Percentiles rank a stretch among this genome's conserved stretches.
phyloP scores from a whole-genome alignment of 1,140 invertebrate species.

The Bilobella aurantiaca region DNA sequence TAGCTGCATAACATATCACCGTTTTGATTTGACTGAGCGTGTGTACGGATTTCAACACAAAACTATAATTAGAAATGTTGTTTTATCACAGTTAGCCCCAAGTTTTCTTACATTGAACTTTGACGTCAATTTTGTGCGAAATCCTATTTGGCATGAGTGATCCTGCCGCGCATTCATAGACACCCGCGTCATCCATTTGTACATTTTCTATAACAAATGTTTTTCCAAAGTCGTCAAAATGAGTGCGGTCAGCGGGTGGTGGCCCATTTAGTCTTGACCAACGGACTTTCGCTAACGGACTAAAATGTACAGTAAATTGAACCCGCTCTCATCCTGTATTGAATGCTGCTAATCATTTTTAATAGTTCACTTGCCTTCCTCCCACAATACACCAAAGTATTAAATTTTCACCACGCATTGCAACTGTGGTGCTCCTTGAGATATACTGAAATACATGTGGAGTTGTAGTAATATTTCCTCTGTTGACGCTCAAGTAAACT shows the following conservation, averaged over 20 bases:
- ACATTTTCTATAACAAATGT: constrained; percentile 78
- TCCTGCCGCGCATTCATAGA: constrained; percentile 81
- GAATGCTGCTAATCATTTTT: background rate
- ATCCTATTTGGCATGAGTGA: constrained; percentile 78
- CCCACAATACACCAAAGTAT: constrained; percentile 81
- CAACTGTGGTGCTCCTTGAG: constrained; percentile 72
- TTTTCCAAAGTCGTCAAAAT: constrained; percentile 77
- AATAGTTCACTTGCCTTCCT: constrained; percentile 59
- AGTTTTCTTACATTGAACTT: constrained; percentile 54
- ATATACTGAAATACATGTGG: constrained; percentile 69
- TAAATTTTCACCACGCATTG: constrained; percentile 64
- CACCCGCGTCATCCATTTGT: constrained; percentile 72
- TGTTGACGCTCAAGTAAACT: constrained; percentile 63
- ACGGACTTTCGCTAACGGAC: constrained; percentile 45
- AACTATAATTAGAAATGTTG: no score
- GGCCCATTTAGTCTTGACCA: constrained; percentile 68
- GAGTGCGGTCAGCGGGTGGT: constrained; percentile 57
- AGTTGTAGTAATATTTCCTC: constrained; percentile 59
- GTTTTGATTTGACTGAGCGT: no score
- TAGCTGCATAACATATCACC: no score
- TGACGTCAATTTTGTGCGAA: constrained; percentile 70
- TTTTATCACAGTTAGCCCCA: background rate
- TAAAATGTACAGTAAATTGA: no score
- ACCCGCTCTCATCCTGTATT: no score
- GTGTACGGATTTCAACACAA: no score